Evolutionary conservation across 2,888 invertebrate genomes (phyloP), one percentile per base, ranked within the genome.

Genomic region (Aphidius colemani): DNA sequence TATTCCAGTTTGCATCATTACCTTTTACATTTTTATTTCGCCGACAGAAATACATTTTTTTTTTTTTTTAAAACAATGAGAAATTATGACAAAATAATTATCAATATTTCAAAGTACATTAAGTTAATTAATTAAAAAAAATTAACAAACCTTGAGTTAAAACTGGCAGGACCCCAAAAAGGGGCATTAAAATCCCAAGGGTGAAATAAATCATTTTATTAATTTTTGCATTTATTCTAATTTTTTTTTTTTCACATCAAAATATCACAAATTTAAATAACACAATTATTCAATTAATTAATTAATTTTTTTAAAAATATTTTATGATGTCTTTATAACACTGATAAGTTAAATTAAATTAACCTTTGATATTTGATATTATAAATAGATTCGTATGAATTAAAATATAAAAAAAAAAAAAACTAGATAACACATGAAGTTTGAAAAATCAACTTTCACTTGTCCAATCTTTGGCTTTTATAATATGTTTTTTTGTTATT

Each of bases 111-210:
- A 8, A 18, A 56, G 46, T 44, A 44, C 45, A 11, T 41, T 43
- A 11, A n/a, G 7, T 6, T 40, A 18, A 10, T 18, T 46, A 46
- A 46, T 7, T 30, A 30, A 45, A 46, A 56, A 18, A 18, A 18
- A 18, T 18, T 57, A 46, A 64, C 64, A 30, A 64, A 76, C 79
- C 79, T 74, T 78, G 73, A 59, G 73, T 72, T 62, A 68, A 70
- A 66, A 69, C 71, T 63, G 73, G 65, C 67, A 75, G 68, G 67
- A 76, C 72, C 70, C 73, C 78, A 72, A 75, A 69, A 63, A 79
- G 72, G 74, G 74, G 69, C 61, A 74, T 70, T 59, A 78, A 72
- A 62, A 79, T 72, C 69, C 72, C 70, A 67, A 74, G 69, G 70
- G 69, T 71, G 74, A 75, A 71, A 69, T 72, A 75, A 74, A 75